Evolutionary conservation across 2,113 vertebrate genomes (phyloP).

Genomic region (Hirundichthys speculiger): DNA sequence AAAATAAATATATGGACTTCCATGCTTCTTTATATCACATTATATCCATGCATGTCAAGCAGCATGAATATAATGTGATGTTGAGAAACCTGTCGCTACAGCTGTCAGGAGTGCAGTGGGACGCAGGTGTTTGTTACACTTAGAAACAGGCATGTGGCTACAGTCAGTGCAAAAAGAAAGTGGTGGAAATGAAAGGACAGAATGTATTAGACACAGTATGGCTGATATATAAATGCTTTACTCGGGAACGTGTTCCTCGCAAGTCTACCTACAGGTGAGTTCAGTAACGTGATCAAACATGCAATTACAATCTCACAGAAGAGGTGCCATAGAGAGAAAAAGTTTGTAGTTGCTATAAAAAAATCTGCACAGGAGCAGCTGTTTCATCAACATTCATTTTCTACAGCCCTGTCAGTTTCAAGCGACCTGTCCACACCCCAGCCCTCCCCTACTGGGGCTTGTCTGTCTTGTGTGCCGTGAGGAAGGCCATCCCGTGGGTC

Average conservation of each 20-base stretch:
- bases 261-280: constrained; percentile 49
- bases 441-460: constrained; percentile 74
- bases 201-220: constrained; percentile 33
- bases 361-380: constrained; percentile 67
- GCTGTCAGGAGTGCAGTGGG: constrained; percentile 33
- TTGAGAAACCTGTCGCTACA: constrained; percentile 32
- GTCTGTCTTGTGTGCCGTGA: constrained; percentile 88
- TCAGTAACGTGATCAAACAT: constrained; percentile 66
- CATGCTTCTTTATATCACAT: too few relatives aligned
- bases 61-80: constrained; percentile 8
- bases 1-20: neutral
- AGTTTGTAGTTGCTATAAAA: constrained; percentile 47
- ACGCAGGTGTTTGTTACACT: constrained; percentile 6
- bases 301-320: constrained; percentile 68
- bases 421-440: neutral
- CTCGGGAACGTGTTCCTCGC: constrained; percentile 27
- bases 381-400: constrained; percentile 66
- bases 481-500: constrained; percentile 96
- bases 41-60: too few relatives aligned
- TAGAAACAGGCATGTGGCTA: constrained; percentile 17
- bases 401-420: constrained; percentile 24
- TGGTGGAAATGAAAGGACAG: constrained; percentile 13
- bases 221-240: constrained; percentile 50
- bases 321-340: constrained; percentile 50
- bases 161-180: constrained; percentile 52